Evolutionary conservation across 2,797 vertebrate genomes (phyloP), one percentile per base, ranked within the genome.

Genomic region (Hemitrygon akajei): DNA sequence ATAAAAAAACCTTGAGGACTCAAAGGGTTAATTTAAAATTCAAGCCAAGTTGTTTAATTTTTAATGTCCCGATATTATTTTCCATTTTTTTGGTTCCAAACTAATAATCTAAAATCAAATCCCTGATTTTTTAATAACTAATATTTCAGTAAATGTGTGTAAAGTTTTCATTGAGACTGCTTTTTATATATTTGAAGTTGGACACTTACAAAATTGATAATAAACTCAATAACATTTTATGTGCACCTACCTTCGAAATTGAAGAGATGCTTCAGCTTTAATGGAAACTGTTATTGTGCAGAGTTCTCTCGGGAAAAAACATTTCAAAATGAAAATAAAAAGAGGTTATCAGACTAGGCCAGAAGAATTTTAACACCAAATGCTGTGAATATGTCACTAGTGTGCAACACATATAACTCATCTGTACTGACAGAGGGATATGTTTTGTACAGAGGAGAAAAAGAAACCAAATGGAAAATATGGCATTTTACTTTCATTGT

Each of bases 141-240:
- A 93, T 93, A 93, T 56, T 73, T 93, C 73, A 93, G 91, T 93
- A 93, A 93, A 76, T 93, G 91, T 47, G 37, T 18, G 40, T 47
- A 58, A 93, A 93, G 86, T 89, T 89, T 89, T 37, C 86, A 89
- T 89, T 89, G 86, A 34, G n/a, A 25, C 86, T 89, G 60, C 63
- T 37, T 69, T 69, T 89, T 89, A 89, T 89, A 89, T 89, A 63
- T 89, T 89, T 89, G 34, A 89, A 89, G 91, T 75, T 93, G 91
- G 71, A 93, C 91, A 93, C 91, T 93, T 93, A 58, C 91, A 93
- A 73, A 93, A 93, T 93, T 93, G 91, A 93, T 93, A 93, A 93
- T 76, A 93, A 93, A 93, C 91, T 93, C 91, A 93, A 93, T 93
- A 93, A 93, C 69, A 76, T 76, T 93, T 73, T 75, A 76, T 76